Base-by-base conservation (phyloP, 35 echinoderm and acorn worm genomes). In the Apostichopus japonicus region DNA sequence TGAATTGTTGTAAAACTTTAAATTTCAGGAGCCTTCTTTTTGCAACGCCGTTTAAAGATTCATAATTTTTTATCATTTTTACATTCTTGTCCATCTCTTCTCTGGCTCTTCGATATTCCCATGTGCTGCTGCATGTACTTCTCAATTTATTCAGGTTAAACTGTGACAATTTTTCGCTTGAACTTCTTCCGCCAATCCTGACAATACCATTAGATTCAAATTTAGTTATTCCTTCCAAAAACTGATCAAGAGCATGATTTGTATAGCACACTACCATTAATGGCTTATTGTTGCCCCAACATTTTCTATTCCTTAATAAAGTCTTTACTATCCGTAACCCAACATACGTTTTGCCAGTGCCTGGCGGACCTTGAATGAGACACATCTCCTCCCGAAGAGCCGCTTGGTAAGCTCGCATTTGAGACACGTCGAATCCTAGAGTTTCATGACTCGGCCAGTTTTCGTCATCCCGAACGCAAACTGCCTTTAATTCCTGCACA, bases 231-330 rank as follows among this genome's bases (percentile, higher is more conserved):
- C 96, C 96, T 91, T 95, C 90, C 33, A 95, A 65, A 91, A 96
- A 98, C 65, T 98, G 96, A 89, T 98, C 96, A 10, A 98, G 86
- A 6, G 90, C 95, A 56, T 94, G 90, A 55, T 96, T 94, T 71
- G 95, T 95, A 76, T 95, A 93, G 87, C 94, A 94, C 1, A 98
- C 77, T 4, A 98, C 77, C 1, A 98, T 79, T 10, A 98, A 92
- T 9, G 96, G 96, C 56, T 91, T 72, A 65, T 80, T 24, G 44
- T 62, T 72, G 59, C 53, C 54, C 95, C 93, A 94, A 4, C 15
- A 51, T 19, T 88, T 63, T 2, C 84, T 59, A 77, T 96, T 96
- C 16, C 21, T 9, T 8, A 98, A 80, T 33, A 98, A 75, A 16
- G 91, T 92, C 77, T 96, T 25, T 24, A 98, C 84, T 21, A 98